A percentile compares a stretch with the other conserved stretches of the same genome.
Evolutionary conservation across 2,113 vertebrate species (phyloP).

Genomic region (Etia nguti): DNA sequence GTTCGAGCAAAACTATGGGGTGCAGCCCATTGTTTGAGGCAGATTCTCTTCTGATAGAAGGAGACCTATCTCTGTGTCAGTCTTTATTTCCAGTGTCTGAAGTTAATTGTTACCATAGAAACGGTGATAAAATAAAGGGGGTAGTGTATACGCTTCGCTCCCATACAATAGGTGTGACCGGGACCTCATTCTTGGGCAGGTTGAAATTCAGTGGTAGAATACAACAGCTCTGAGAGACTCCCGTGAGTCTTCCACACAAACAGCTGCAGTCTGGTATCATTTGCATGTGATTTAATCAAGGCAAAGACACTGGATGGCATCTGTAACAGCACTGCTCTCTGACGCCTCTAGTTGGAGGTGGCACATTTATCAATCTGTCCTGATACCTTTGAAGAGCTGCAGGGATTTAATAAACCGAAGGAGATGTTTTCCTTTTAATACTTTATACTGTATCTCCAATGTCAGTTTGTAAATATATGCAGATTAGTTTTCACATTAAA

Average conservation of each 20-base stretch:
- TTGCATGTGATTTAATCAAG: not conserved
- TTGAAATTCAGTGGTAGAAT: not conserved
- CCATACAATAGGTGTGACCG: not conserved
- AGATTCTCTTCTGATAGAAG: not conserved
- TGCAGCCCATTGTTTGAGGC: constrained; percentile 2
- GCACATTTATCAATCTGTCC: not conserved
- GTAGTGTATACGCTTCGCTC: not conserved
- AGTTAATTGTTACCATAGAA: constrained; percentile 24
- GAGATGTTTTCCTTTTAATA: not conserved
- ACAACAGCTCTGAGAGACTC: not conserved
- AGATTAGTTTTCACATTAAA: not conserved
- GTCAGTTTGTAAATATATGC: not conserved
- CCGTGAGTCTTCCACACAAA: not conserved
- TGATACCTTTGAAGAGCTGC: not conserved
- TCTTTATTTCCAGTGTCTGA: not conserved
- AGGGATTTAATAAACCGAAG: not conserved
- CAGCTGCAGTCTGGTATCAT: not conserved
- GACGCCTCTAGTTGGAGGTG: not conserved
- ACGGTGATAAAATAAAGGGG: not conserved
- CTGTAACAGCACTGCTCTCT: not conserved
- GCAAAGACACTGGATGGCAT: not conserved
- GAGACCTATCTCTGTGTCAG: not conserved
- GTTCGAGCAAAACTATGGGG: constrained; percentile 8
- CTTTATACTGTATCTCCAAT: not conserved
- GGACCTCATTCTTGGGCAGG: not conserved